These are phyloP conservation scores for Monopis laevigella DNA, from an alignment of 2,888 invertebrate genomes.

Conservation along the genomic window DNA sequence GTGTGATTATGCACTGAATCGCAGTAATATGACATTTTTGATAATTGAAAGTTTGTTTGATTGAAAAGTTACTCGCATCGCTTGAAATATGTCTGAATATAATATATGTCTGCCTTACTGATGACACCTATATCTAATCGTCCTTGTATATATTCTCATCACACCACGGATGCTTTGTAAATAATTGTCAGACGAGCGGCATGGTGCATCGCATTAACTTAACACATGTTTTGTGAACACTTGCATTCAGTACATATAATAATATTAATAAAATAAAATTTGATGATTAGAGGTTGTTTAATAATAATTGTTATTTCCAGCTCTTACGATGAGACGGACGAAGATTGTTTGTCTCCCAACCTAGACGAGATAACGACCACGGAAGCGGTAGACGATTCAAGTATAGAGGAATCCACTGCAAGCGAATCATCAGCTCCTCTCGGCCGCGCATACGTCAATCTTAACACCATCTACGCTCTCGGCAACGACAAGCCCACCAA, in stretches of 20 bases:
- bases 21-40: too few relatives aligned
- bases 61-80: too few relatives aligned
- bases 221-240: constrained; percentile 32
- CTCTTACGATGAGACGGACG: constrained; percentile 76
- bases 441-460: constrained; percentile 43
- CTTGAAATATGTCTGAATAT: too few relatives aligned
- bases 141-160: constrained; percentile 32
- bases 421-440: constrained; percentile 35
- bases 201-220: constrained; percentile 61
- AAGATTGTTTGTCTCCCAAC: constrained; percentile 75
- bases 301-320: constrained; percentile 45
- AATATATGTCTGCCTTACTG: constrained; percentile 66
- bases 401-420: constrained; percentile 50
- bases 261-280: too few relatives aligned
- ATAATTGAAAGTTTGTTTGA: too few relatives aligned
- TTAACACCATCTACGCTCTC: constrained; percentile 56
- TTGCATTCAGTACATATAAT: constrained; percentile 58
- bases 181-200: constrained; percentile 24
- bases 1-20: too few relatives aligned
- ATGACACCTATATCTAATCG: constrained; percentile 34
- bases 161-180: constrained; percentile 16
- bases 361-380: constrained; percentile 69
- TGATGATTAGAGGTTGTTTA: background rate
- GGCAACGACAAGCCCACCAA: constrained; percentile 37
- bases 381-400: constrained; percentile 54